Conservation (phyloP, 1,140 invertebrate genomes). For the Achatina immaculata region DNA sequence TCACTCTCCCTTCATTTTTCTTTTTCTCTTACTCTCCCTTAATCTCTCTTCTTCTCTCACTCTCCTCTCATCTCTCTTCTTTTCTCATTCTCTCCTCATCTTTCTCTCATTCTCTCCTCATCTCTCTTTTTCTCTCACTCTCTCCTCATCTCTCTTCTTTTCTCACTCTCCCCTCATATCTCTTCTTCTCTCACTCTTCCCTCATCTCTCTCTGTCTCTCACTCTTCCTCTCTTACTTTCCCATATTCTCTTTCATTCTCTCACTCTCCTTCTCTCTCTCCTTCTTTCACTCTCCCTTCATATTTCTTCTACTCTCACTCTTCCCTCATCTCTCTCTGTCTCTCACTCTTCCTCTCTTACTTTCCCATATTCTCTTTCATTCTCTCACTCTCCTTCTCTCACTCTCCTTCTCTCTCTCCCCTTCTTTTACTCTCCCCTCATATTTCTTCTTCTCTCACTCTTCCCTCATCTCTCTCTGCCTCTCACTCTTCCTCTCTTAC, state of each 20-base stretch:
- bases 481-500: background rate
- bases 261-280: background rate
- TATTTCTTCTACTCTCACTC: background rate
- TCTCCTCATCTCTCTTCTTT: no score
- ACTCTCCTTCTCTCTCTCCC: background rate
- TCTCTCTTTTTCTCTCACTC: constrained; percentile 14
- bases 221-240: background rate
- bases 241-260: background rate
- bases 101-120: background rate
- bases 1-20: no score
- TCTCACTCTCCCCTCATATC: no score
- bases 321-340: background rate
- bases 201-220: background rate
- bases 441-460: background rate
- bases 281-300: background rate
- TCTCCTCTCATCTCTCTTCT: background rate
- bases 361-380: background rate
- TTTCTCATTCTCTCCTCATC: background rate
- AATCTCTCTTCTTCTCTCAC: background rate
- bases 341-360: background rate
- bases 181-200: no score
- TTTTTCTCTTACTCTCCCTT: background rate
- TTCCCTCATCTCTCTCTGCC: background rate
- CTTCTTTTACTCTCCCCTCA: background rate
- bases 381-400: background rate